Evolutionary conservation across 2,797 vertebrate species (phyloP), one percentile per base, ranked within the genome.

Genomic region (Neomorphus geoffroyi): DNA sequence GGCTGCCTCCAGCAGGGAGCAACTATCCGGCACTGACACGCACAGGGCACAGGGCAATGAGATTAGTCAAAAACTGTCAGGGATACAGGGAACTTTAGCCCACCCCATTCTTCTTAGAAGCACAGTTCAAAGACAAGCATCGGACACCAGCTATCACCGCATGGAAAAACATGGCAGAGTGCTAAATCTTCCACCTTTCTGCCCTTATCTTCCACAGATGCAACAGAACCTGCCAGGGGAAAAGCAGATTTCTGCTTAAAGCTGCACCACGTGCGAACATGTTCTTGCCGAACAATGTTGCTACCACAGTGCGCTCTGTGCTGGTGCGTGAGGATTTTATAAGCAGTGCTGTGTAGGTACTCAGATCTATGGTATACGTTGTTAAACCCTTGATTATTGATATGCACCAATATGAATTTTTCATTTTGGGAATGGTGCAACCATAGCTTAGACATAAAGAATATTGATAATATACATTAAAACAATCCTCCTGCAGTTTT

Each of bases 171-270:
- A 54, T 8, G 51, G 67, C 77, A 80, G 35, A 18, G 69, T 39
- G 57, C 82, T 91, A 78, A 60, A 91, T 92, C 88, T 86, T 70
- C 62, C 74, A 61, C 70, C 48, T 89, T 71, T 67, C 67, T 80
- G 71, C 48, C 0, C 0, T 74, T 93, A 73, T 71, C 82, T 83
- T 57, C 80, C 69, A 39, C 50, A 56, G 94, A 39, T 39, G 23
- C 33, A 62, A 57, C 61, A 73, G 61, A 74, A 45, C 65, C 45
- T 79, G 80, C 30, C 61, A 69, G 77, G 77, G 43, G 30, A 48
- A 92, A 66, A 84, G 62, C 24, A 91, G 62, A 56, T 88, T 91
- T 88, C 73, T 88, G 43, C 60, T 86, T 73, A 5, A 48, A 79
- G 61, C 65, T 58, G n/a, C 33, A 50, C 33, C n/a, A 9, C 3